Evolutionary conservation across 2,888 invertebrate genomes (phyloP).

Genomic region (Hirtodrosophila cameraria): DNA sequence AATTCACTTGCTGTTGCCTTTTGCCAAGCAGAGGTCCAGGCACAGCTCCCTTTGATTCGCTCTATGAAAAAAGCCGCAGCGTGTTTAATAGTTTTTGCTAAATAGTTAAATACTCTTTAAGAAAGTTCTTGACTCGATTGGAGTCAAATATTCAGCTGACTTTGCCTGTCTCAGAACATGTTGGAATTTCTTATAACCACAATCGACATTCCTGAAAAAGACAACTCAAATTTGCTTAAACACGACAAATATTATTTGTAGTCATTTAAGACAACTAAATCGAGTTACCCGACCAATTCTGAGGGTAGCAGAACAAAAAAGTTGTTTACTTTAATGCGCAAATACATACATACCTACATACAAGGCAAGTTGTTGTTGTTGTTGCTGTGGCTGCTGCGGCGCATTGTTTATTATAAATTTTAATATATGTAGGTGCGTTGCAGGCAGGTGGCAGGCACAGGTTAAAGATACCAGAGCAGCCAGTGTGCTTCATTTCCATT

Average conservation of each 20-base stretch:
- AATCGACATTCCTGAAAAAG: too few relatives aligned
- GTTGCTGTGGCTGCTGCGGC: conserved; percentile 28
- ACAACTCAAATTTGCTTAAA: too few relatives aligned
- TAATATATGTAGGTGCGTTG: conserved; percentile 61
- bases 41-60: conserved; percentile 55
- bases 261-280: background rate
- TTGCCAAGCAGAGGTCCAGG: conserved; percentile 27
- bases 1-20: conserved; percentile 66
- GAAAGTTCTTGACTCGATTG: too few relatives aligned
- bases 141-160: background rate
- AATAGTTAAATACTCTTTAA: conserved; percentile 23
- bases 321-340: conserved; percentile 46
- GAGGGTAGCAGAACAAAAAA: conserved; percentile 14
- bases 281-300: background rate
- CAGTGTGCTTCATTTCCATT: conserved; percentile 5
- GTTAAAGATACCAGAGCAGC: conserved; percentile 36
- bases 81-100: background rate
- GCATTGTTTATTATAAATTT: conserved; percentile 76
- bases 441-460: conserved; percentile 27
- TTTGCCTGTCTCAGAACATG: too few relatives aligned
- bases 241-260: too few relatives aligned
- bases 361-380: conserved; percentile 27
- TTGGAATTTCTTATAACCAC: too few relatives aligned
- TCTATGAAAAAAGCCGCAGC: conserved; percentile 30
- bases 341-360: conserved; percentile 8